Conservation (phyloP, 2,113 vertebrate genomes). For the Crotalus helleri region DNA sequence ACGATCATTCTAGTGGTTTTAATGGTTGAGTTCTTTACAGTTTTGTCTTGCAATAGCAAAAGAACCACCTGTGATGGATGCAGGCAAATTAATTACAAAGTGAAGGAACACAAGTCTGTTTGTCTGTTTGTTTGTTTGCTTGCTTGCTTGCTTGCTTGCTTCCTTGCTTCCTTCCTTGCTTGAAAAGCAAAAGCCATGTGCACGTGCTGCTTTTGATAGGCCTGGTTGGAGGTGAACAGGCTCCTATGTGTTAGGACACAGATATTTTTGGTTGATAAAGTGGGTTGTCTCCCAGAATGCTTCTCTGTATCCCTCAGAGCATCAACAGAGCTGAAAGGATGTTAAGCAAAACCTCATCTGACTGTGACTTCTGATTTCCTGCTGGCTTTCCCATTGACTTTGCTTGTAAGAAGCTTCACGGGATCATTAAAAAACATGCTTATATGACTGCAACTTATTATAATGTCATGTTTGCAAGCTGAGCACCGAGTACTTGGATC, state of each 20-base stretch:
- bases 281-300: background rate
- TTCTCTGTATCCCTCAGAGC: background rate
- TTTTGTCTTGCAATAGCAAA: conserved; percentile 13
- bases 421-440: background rate
- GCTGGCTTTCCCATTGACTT: background rate
- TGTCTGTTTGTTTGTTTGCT: too few species aligned
- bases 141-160: too few species aligned
- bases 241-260: conserved; percentile 6
- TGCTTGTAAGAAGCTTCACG: too few species aligned
- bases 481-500: background rate
- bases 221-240: conserved; percentile 18
- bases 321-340: background rate
- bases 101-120: background rate
- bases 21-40: background rate
- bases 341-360: background rate
- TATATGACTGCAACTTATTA: background rate
- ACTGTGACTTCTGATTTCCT: background rate
- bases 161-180: background rate
- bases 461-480: background rate
- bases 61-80: background rate
- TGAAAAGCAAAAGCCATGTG: conserved; percentile 40
- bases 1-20: background rate
- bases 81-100: background rate
- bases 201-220: background rate
- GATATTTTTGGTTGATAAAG: conserved; percentile 1